Percentiles rank a stretch among this genome's conserved stretches.
Evolutionary conservation across 2,888 invertebrate species (phyloP).

Genomic region (Molanna angustata): DNA sequence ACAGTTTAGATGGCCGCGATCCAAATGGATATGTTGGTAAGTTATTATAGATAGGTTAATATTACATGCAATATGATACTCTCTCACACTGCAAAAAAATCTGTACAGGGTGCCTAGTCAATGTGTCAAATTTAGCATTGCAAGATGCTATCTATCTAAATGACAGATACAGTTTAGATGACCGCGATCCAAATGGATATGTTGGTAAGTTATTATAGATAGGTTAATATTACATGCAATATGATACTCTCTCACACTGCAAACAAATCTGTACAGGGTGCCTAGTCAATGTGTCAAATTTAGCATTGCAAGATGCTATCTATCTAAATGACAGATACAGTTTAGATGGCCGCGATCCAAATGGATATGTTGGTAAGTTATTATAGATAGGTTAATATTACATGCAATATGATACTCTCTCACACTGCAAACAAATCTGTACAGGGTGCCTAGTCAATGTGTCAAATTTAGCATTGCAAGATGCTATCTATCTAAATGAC

Average conservation of each 20-base stretch:
- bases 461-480: constrained; percentile 75
- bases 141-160: constrained; percentile 78
- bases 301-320: constrained; percentile 71
- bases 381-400: constrained; percentile 7
- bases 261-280: too few relatives aligned
- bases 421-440: too few relatives aligned
- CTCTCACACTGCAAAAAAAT: too few relatives aligned
- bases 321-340: constrained; percentile 85
- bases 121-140: constrained; percentile 65
- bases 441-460: too few relatives aligned
- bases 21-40: constrained; percentile 88
- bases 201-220: constrained; percentile 61
- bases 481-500: constrained; percentile 81
- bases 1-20: constrained; percentile 83
- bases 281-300: too few relatives aligned
- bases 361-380: constrained; percentile 80
- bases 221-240: constrained; percentile 4
- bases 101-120: too few relatives aligned
- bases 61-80: not conserved
- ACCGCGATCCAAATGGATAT: constrained; percentile 86
- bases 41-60: constrained; percentile 35
- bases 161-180: constrained; percentile 85
- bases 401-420: constrained; percentile 2
- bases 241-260: too few relatives aligned
- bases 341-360: constrained; percentile 86